These are phyloP conservation scores for Dermatophagoides farinae DNA, from an alignment of 1,140 invertebrate genomes.

Conservation along the genomic window DNA sequence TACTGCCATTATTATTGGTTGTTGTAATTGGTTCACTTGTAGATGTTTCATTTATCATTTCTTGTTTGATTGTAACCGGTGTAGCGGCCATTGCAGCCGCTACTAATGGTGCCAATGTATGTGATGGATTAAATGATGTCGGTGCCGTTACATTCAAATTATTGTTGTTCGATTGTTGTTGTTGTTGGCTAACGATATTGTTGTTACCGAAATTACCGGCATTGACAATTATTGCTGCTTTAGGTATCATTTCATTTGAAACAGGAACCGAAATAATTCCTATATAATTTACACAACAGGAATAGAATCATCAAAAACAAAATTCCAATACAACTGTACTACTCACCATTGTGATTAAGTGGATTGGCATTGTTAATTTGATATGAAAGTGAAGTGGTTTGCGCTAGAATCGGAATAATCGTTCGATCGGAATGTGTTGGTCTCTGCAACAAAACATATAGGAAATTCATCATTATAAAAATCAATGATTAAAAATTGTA, in stretches of 20 bases:
- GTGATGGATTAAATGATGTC: background rate
- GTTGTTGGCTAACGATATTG: background rate
- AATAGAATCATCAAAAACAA: background rate
- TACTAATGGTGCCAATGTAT: slow-evolving; percentile 5
- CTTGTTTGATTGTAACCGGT: background rate
- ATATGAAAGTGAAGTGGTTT: background rate
- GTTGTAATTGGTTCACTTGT: background rate
- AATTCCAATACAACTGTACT: no score
- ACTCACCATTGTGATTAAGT: slow-evolving; percentile 4
- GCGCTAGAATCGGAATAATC: no score
- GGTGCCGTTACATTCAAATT: background rate
- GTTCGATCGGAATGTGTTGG: background rate
- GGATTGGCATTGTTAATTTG: background rate
- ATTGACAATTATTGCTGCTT: background rate
- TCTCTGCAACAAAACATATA: background rate
- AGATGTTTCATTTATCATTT: background rate
- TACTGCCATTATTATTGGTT: background rate
- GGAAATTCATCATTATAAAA: background rate
- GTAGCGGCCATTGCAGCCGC: slow-evolving; percentile 8
- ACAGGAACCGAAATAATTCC: background rate
- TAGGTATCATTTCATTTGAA: background rate
- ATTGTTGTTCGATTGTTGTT: background rate
- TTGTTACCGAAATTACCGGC: background rate
- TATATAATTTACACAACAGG: no score
- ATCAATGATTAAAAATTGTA: background rate